Conservation (phyloP, 2,797 vertebrate genomes). For the Limosa lapponica region DNA sequence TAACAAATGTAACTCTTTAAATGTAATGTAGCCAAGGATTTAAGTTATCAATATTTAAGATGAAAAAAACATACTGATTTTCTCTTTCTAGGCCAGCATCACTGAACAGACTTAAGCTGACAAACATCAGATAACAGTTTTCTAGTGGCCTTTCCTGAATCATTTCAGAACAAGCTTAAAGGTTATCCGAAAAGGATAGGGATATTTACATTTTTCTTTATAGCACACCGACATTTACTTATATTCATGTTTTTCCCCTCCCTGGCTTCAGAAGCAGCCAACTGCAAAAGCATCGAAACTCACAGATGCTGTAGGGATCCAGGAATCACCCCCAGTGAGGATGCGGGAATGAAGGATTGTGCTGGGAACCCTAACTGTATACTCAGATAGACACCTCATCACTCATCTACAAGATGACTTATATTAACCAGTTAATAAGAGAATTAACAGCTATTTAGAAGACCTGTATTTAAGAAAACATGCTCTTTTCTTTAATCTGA, state of each 20-base stretch:
- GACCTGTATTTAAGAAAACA: neutral
- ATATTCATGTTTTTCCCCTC: neutral
- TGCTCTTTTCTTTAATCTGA: neutral
- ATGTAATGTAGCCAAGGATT: neutral
- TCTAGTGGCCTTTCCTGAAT: neutral
- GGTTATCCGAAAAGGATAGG: neutral
- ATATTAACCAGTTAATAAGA: neutral
- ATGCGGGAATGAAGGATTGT: neutral
- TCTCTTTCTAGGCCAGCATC: neutral
- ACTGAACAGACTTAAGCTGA: neutral
- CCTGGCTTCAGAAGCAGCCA: neutral
- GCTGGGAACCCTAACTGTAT: neutral
- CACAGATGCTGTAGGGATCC: neutral
- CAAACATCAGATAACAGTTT: neutral
- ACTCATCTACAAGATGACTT: neutral
- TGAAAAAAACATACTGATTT: neutral
- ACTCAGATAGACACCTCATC: neutral
- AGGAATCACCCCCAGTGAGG: neutral
- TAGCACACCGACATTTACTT: neutral
- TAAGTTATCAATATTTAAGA: neutral
- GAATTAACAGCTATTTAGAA: neutral
- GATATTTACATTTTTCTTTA: neutral
- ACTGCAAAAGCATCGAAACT: neutral
- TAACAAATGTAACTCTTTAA: neutral
- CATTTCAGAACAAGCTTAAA: neutral